A percentile compares a stretch with the other conserved stretches of the same genome.
Conservation (phyloP, 2,113 vertebrate species). For the Apodemus speciosus region DNA sequence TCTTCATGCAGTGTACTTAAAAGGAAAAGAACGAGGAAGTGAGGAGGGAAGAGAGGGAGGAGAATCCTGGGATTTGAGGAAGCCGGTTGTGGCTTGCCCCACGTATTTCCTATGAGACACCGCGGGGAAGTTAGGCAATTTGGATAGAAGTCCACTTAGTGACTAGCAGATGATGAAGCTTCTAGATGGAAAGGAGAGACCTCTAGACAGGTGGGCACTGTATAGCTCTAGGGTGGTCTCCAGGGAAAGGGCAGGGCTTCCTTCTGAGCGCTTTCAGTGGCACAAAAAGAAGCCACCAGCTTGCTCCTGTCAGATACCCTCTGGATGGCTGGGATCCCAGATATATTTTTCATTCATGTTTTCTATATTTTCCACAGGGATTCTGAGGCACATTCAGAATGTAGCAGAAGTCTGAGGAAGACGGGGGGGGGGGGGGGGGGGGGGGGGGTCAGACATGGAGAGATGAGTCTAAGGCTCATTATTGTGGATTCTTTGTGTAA, state of each 20-base stretch:
- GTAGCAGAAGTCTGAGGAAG: not conserved
- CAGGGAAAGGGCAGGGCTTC: not conserved
- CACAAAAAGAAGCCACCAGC: not conserved
- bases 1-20: fast-evolving
- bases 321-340: fast-evolving
- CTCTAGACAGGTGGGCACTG: not conserved
- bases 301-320: not conserved
- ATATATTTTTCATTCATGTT: not conserved
- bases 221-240: not conserved
- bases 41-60: too few relatives aligned
- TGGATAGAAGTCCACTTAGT: not conserved
- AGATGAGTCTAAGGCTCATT: not conserved
- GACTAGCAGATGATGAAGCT: not conserved
- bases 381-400: not conserved
- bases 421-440: not conserved
- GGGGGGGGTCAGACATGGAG: not conserved
- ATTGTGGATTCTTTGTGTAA: not conserved
- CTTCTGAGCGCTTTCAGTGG: not conserved
- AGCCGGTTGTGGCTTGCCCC: not conserved
- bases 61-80: fast-evolving
- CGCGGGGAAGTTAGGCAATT: not conserved
- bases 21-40: not conserved
- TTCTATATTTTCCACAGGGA: not conserved
- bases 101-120: not conserved
- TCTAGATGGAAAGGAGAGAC: not conserved